Evolutionary conservation across 2,888 invertebrate genomes (phyloP).

Genomic region (Agonopterix subpropinquella): DNA sequence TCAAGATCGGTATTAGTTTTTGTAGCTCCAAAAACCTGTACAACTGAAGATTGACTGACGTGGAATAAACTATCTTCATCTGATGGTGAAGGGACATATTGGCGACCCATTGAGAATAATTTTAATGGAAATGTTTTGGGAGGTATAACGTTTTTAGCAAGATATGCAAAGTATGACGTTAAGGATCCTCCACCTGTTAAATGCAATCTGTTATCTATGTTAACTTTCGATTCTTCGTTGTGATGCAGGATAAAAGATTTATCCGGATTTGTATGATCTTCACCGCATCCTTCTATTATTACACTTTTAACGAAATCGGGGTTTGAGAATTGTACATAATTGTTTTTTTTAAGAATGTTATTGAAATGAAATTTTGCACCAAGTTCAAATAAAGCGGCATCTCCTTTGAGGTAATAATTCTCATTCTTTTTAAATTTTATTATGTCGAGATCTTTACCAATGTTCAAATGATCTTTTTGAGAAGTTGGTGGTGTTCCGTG

Average conservation of each 20-base stretch:
- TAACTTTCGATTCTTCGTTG: constrained; percentile 69
- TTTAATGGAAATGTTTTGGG: constrained; percentile 79
- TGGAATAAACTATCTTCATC: constrained; percentile 76
- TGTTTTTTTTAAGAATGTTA: constrained; percentile 47
- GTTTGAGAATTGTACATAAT: constrained; percentile 82
- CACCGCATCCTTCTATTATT: constrained; percentile 83
- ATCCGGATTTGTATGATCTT: constrained; percentile 70
- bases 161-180: constrained; percentile 83
- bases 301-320: constrained; percentile 86
- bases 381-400: constrained; percentile 84
- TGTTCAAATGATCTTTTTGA: constrained; percentile 70
- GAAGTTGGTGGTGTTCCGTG: constrained; percentile 34
- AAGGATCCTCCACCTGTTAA: constrained; percentile 86
- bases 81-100: constrained; percentile 73
- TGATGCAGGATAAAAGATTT: constrained; percentile 77
- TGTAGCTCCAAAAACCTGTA: constrained; percentile 79
- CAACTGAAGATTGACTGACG: constrained; percentile 80
- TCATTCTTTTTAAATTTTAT: constrained; percentile 76
- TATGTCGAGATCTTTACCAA: constrained; percentile 68
- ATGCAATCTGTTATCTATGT: constrained; percentile 78
- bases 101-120: constrained; percentile 82
- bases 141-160: constrained; percentile 80
- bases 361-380: constrained; percentile 72
- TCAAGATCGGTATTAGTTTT: constrained; percentile 66
- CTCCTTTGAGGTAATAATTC: constrained; percentile 78